These are phyloP conservation scores for Tolypeutes matacus DNA, from an alignment of 2,797 vertebrate species.

Conservation along the genomic window DNA sequence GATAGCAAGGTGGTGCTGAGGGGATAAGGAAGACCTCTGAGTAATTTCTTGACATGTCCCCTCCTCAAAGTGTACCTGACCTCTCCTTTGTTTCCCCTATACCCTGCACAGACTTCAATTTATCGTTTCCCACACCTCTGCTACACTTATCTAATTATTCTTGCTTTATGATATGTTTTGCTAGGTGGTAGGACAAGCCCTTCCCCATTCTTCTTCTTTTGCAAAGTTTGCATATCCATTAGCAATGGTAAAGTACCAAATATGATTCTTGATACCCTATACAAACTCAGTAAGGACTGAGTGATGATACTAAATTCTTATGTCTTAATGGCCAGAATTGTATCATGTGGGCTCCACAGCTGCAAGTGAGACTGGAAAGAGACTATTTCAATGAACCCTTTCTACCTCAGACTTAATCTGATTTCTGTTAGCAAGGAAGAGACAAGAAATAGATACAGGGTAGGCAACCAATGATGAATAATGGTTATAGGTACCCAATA, in stretches of 20 bases:
- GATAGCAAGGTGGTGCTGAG: not conserved
- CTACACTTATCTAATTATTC: not conserved
- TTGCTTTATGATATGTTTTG: conserved; percentile 7
- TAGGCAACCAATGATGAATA: not conserved
- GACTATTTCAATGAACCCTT: not conserved
- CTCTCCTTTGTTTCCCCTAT: not conserved
- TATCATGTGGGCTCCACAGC: not conserved
- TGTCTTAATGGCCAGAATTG: not conserved
- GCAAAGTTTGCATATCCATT: conserved; percentile 2
- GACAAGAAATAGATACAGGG: not conserved
- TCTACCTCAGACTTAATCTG: not conserved
- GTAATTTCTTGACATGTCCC: not conserved
- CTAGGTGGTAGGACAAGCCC: not conserved
- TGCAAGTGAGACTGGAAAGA: not conserved
- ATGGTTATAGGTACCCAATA: not conserved
- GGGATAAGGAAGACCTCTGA: not conserved
- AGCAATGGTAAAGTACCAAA: conserved; percentile 21
- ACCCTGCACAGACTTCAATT: not conserved
- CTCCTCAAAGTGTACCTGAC: not conserved
- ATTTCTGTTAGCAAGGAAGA: conserved; percentile 23
- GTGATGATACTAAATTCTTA: not conserved
- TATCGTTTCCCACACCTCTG: not conserved
- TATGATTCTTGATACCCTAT: not conserved
- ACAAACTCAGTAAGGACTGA: not conserved
- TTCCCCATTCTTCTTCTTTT: not conserved